Conservation (phyloP, 2,888 invertebrate genomes). For the Acrocyrtus sp. region DNA sequence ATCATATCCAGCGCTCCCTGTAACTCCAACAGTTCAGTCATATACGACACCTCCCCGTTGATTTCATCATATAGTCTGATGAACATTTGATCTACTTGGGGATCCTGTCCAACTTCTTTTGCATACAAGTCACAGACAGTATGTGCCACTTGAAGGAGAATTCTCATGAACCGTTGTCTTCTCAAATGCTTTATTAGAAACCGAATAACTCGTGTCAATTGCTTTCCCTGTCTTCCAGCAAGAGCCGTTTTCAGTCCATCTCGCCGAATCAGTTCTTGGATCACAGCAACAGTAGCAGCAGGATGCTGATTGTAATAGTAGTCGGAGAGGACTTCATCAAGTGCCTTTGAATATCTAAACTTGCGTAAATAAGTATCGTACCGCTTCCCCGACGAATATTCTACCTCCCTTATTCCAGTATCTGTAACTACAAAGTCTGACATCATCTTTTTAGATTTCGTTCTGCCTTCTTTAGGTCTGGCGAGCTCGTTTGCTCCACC, state of each 20-base stretch:
- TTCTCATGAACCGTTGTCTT: constrained; percentile 78
- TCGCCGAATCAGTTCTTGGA: constrained; percentile 87
- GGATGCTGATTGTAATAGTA: constrained; percentile 75
- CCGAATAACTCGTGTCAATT: constrained; percentile 75
- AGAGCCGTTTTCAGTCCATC: constrained; percentile 81
- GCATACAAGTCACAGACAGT: constrained; percentile 80
- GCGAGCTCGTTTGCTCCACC: constrained; percentile 49
- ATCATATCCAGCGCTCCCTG: constrained; percentile 61
- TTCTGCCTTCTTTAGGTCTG: constrained; percentile 24
- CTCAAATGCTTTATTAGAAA: constrained; percentile 82
- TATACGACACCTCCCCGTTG: constrained; percentile 71
- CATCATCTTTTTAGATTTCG: constrained; percentile 41
- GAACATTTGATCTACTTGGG: constrained; percentile 73
- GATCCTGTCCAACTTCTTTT: constrained; percentile 72
- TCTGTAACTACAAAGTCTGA: constrained; percentile 60
- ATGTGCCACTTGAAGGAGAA: constrained; percentile 79
- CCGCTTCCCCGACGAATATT: constrained; percentile 64
- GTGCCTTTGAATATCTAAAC: constrained; percentile 84
- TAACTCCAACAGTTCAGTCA: constrained; percentile 66
- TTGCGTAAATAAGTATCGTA: constrained; percentile 80
- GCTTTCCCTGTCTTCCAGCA: constrained; percentile 76
- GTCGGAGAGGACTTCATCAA: constrained; percentile 76
- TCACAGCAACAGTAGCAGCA: constrained; percentile 80
- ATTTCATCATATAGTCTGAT: constrained; percentile 73
- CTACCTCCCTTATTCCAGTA: constrained; percentile 53